These are phyloP conservation scores for Dromiciops gliroides DNA, from an alignment of 2,113 vertebrate genomes.

Conservation along the genomic window DNA sequence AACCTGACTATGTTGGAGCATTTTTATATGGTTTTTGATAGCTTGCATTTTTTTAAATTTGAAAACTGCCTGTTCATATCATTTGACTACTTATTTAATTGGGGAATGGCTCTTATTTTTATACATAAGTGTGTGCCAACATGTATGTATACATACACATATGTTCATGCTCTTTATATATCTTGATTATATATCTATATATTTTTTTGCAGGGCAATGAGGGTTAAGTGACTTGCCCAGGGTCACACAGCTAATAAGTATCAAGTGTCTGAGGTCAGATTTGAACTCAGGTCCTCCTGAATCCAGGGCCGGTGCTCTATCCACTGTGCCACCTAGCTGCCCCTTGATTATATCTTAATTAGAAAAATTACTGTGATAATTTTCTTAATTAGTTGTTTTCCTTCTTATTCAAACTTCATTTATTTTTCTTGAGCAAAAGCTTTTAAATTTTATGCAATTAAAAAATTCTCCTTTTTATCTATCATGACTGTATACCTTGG, in stretches of 20 bases:
- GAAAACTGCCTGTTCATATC: neutral
- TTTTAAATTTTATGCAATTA: neutral
- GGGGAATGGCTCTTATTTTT: neutral
- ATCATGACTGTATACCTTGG: neutral
- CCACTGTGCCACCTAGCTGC: too few relatives aligned
- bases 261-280: too few relatives aligned
- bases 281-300: too few relatives aligned
- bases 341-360: neutral
- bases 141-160: neutral
- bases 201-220: too few relatives aligned
- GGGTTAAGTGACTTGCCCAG: too few relatives aligned
- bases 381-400: neutral
- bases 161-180: neutral
- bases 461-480: neutral
- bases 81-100: neutral
- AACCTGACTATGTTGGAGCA: neutral
- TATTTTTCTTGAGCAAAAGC: neutral
- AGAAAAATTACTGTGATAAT: neutral
- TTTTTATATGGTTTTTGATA: neutral
- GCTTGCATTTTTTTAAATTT: neutral
- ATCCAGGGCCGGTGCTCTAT: too few relatives aligned
- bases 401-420: neutral
- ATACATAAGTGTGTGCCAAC: neutral
- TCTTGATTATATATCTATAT: neutral
- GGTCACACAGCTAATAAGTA: too few relatives aligned